Evolutionary conservation across 2,888 invertebrate species (phyloP), one percentile per base, ranked within the genome.

Genomic region (Temnothorax unifasciatus): DNA sequence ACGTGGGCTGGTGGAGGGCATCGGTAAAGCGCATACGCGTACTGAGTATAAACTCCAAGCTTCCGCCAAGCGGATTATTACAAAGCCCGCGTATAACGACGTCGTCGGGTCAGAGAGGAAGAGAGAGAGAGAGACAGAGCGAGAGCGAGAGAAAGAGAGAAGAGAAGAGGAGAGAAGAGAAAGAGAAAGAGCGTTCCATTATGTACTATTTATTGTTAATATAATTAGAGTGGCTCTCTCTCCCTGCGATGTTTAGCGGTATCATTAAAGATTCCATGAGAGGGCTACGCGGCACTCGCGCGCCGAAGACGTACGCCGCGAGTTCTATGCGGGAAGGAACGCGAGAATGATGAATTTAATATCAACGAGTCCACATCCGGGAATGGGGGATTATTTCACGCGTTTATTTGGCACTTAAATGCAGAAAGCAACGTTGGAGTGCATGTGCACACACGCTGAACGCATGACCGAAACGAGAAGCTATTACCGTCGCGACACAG

Each of bases 1-100:
- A 59, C n/a, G n/a, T 15, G n/a, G 44, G 8, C 13, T 77, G 18
- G 50, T 61, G 34, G 21, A 21, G 25, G 21, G 15, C 47, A 50
- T n/a, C 8, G 25, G 15, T n/a, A 66, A 50, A 83, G 61, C 47
- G 50, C 29, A 50, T 66, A 76, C 64, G 75, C 57, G 21, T 29
- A 79, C 44, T 13, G 44, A 21, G 34, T 79, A 47, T 79, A 69
- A 69, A 79, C 44, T 68, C 44, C 21, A 21, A 77, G 66, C n/a
- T 79, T 59, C 47, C 68, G 34, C 68, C 77, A 52, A 79, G 47
- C 29, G 47, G 79, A 79, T 79, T 79, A 79, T 69, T 69, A 79
- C 44, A 79, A 69, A 79, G 69, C 47, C 13, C 25, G 77, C 29
- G 1, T 50, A 57, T 44, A 57, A 59, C 21, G 44, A 47, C 18